Percentiles rank a stretch among this genome's conserved stretches.
Conservation (phyloP, 2,888 invertebrate species). For the Drosophila basisetae region DNA sequence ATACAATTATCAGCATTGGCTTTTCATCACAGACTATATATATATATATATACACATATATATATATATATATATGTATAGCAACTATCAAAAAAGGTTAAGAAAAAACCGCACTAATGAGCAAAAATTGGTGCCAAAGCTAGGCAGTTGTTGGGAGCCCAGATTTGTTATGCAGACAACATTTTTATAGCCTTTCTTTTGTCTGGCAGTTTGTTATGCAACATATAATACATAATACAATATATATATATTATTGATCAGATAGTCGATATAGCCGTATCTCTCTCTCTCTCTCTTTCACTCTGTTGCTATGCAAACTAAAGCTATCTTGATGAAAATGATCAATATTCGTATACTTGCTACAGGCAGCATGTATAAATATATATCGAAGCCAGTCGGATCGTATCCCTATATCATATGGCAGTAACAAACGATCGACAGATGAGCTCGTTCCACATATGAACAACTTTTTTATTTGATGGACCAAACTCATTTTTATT, state of each 20-base stretch:
- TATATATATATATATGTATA: background rate
- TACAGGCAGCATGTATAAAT: too few species aligned
- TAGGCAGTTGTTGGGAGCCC: background rate
- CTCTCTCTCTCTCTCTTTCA: background rate
- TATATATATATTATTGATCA: background rate
- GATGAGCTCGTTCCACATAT: background rate
- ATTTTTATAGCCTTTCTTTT: background rate
- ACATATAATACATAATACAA: background rate
- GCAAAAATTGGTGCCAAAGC: background rate
- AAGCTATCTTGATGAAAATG: background rate
- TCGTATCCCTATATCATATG: background rate
- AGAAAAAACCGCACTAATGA: background rate
- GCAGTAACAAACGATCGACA: background rate
- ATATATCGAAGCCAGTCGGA: background rate
- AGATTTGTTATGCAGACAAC: conserved; percentile 1
- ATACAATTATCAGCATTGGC: background rate
- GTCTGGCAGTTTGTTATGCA: background rate
- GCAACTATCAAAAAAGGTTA: too few species aligned
- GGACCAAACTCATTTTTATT: background rate
- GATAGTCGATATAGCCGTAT: background rate
- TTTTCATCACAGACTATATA: background rate
- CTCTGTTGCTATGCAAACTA: too few species aligned
- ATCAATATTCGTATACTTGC: background rate
- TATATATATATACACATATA: background rate
- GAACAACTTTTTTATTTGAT: background rate